Conservation (phyloP, 2,888 invertebrate species). For the Micoletzkya japonica region DNA sequence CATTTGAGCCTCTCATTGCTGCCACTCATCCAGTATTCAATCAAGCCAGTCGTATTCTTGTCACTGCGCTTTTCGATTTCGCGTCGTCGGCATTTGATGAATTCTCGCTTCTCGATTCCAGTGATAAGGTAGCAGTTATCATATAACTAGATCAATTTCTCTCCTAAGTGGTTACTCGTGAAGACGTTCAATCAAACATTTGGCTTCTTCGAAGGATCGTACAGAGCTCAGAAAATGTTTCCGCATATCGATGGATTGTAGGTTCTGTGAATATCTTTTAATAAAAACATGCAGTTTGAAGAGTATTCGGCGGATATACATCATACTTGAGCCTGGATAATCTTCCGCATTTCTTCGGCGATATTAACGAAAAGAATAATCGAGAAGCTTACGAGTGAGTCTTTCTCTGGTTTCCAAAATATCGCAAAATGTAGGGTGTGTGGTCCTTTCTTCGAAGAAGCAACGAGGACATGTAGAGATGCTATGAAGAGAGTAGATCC, state of each 20-base stretch:
- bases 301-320: slow-evolving; percentile 8
- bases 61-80: slow-evolving; percentile 19
- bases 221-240: slow-evolving; percentile 5
- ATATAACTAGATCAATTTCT: not conserved
- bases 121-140: slow-evolving; percentile 17
- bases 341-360: slow-evolving; percentile 11
- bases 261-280: not conserved
- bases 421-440: not conserved
- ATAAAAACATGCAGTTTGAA: not conserved
- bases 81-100: slow-evolving; percentile 21
- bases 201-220: slow-evolving; percentile 6
- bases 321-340: slow-evolving; percentile 14
- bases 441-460: not conserved
- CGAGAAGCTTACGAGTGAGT: slow-evolving; percentile 6
- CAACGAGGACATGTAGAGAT: slow-evolving; percentile 9
- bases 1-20: not conserved
- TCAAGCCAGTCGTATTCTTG: slow-evolving; percentile 21
- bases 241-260: not conserved
- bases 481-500: slow-evolving; percentile 12
- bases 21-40: slow-evolving; percentile 9
- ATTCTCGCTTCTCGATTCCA: slow-evolving; percentile 2
- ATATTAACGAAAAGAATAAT: slow-evolving; percentile 3
- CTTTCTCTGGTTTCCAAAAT: not conserved
- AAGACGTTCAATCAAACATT: slow-evolving; percentile 8
- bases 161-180: slow-evolving; percentile 8